Percentiles rank a stretch among this genome's conserved stretches.
phyloP scores from a whole-genome alignment of 1,140 invertebrate genomes.

The Tenebrio molitor region DNA sequence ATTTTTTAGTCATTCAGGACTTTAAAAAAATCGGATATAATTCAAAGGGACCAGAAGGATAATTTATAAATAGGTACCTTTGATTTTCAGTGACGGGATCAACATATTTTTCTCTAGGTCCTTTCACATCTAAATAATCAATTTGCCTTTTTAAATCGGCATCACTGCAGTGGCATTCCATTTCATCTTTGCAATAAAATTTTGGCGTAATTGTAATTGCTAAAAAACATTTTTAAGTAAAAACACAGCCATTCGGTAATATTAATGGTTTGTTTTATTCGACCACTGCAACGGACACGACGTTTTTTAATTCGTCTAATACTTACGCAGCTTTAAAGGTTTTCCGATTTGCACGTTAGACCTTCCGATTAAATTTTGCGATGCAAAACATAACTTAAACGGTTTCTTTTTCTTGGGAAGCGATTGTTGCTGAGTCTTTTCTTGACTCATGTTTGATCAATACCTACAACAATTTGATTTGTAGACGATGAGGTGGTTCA shows the following conservation, averaged over 20 bases:
- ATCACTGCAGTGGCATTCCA: conserved; percentile 37
- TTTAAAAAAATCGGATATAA: no score
- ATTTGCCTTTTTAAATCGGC: conserved; percentile 51
- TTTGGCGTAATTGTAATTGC: conserved; percentile 56
- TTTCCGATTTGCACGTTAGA: conserved; percentile 62
- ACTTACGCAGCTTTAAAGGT: conserved; percentile 52
- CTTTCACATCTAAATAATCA: conserved; percentile 55
- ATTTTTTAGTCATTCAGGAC: no score
- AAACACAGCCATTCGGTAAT: no score
- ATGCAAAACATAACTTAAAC: conserved; percentile 64
- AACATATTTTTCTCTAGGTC: conserved; percentile 60
- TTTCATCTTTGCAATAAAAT: conserved; percentile 55
- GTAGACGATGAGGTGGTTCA: conserved; percentile 83
- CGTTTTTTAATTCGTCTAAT: no score
- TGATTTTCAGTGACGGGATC: conserved; percentile 64
- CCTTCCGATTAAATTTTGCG: conserved; percentile 60
- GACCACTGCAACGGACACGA: no score
- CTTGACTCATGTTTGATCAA: conserved; percentile 61
- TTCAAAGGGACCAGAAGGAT: no score
- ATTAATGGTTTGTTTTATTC: no score
- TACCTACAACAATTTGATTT: conserved; percentile 55
- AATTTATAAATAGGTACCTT: conserved; percentile 53
- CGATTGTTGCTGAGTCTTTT: conserved; percentile 38
- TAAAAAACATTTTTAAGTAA: conserved; percentile 32
- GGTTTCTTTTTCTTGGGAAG: conserved; percentile 56